Base-by-base conservation (phyloP, 2,888 invertebrate genomes). In the Oligia strigilis region DNA sequence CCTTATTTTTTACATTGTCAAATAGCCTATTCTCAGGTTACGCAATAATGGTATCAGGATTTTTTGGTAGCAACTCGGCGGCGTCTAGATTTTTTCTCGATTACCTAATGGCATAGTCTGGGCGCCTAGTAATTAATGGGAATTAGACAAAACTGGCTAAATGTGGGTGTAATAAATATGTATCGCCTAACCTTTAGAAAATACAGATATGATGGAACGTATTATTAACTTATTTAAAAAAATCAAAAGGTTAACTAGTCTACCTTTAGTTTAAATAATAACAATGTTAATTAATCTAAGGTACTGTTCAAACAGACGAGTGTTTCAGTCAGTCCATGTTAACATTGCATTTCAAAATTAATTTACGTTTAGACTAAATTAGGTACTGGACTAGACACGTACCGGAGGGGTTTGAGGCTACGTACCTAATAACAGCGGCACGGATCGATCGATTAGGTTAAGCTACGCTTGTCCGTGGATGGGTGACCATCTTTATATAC, bases 271-370 rank as follows among this genome's bases (percentile, higher is more conserved):
- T 43, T 9, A 52, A 78, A 55, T 43, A 55, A 71, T 80, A 70
- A 43, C 43, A n/a, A n/a, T 6, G 66, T 60, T 80, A 66, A 80
- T 79, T 80, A 60, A 60, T 36, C 11, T 17, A 49, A 40, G 29
- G 13, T 66, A 36, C 17, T 1, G 11, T 65, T 23, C 14, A 55
- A 52, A 72, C 19, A 55, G 19, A 70, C 49, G 49, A 49, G 6
- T 14, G 36, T 71, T 72, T 64, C 23, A 14, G 5, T 13, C 29
- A 43, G 13, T 29, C 19, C 29, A 52, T 81, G 58, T 52, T 73
- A 52, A 60, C 40, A 29, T 49, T 72, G 40, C 9, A 23, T 60
- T 79, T 29, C 72, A 52, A 72, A n/a, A 74, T 29, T 40, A 75
- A 72, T 75, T 43, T 29, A 73, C 29, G 29, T 55, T 55, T 11